Base-by-base conservation (phyloP, 2,113 vertebrate species). In the Cinclus mexicanus region DNA sequence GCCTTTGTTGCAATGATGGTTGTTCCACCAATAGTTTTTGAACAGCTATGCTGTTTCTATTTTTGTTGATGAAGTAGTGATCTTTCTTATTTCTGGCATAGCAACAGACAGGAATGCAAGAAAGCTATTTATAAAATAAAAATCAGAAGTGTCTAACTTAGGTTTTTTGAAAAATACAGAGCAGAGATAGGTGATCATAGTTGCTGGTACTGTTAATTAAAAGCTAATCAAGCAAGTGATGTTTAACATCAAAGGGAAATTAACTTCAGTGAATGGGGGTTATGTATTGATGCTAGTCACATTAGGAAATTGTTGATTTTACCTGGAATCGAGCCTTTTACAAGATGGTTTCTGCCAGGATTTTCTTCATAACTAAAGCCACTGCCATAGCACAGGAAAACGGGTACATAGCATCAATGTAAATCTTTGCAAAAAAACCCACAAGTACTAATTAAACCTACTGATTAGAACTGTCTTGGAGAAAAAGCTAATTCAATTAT, bases 371-470 rank as follows among this genome's bases (percentile, higher is more conserved):
- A 68, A 68, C 35, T 69, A 75, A 56, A 63, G 26, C 14, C 26
- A n/a, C 53, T 83, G 46, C 67, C 77, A 89, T 70, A 78, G 33
- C 35, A 83, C 3, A 7, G 35, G 31, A 70, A 19, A 64, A 8
- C 68, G 86, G 80, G 65, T 42, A 88, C 47, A 55, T 13, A 91
- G 10, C 28, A 90, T 78, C 49, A 95, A 90, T 89, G 65, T 60
- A 81, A 78, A 94, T n/a, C 41, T 57, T 67, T 70, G 42, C 57
- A 72, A 72, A 53, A 89, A 55, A 37, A 37, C 35, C 35, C 46
- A 52, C 24, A 71, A n/a, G 31, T 79, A 88, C 44, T 96, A 95
- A 93, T 95, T 94, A 74, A 93, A 75, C 52, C 29, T 89, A 41
- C 64, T 82, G 33, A 57, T 83, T 71, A 87, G 68, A 83, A 19